These are phyloP conservation scores for Hirundichthys speculiger DNA, from an alignment of 2,113 vertebrate species.

Conservation along the genomic window DNA sequence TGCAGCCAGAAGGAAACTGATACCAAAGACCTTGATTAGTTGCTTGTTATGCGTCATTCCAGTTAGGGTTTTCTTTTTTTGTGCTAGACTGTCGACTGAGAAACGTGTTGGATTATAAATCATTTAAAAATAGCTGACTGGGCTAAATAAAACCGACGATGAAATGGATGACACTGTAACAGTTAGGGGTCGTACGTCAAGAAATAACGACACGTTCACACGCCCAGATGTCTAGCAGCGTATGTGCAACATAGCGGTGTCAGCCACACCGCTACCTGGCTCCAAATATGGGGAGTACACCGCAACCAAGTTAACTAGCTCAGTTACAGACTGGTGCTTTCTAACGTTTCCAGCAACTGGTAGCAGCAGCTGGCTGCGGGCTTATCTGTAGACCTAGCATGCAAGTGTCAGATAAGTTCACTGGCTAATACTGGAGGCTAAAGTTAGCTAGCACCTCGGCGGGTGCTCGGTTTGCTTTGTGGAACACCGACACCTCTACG, in stretches of 20 bases:
- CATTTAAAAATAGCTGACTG: neutral
- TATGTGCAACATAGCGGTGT: too few relatives aligned
- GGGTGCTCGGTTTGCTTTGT: constrained; percentile 2
- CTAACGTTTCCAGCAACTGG: constrained; percentile 31
- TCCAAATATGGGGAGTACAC: too few relatives aligned
- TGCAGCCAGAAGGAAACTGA: neutral
- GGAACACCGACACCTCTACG: constrained; percentile 20
- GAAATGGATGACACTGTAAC: too few relatives aligned
- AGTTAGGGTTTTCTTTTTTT: neutral
- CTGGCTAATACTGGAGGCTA: constrained; percentile 29
- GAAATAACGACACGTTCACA: neutral
- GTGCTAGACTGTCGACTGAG: neutral
- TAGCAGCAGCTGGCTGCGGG: constrained; percentile 13
- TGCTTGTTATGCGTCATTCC: neutral
- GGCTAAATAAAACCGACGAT: too few relatives aligned
- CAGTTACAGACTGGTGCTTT: too few relatives aligned
- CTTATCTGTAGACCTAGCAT: constrained; percentile 37
- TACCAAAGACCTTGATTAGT: neutral
- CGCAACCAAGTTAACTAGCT: too few relatives aligned
- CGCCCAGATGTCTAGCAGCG: too few relatives aligned
- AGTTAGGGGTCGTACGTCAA: neutral
- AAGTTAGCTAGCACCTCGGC: constrained; percentile 23
- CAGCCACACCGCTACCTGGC: too few relatives aligned
- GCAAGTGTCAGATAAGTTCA: constrained; percentile 44
- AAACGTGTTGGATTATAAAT: neutral